Percentiles rank a stretch among this genome's conserved stretches.
These are phyloP conservation scores for Chloroclystis v-ata DNA, from an alignment of 2,888 invertebrate genomes.

Conservation along the genomic window DNA sequence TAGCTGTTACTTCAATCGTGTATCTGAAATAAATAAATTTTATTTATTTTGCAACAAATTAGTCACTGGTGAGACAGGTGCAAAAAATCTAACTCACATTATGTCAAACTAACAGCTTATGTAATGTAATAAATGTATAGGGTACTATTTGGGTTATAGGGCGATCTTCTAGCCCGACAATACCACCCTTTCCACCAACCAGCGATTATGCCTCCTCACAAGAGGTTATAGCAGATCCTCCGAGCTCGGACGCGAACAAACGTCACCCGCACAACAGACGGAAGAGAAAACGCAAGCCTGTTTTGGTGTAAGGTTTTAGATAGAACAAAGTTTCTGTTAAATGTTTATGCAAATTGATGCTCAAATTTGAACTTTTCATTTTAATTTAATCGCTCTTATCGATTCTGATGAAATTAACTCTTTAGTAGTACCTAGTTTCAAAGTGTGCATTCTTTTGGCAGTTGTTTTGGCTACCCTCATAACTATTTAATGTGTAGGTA, in stretches of 20 bases:
- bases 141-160: conserved; percentile 70
- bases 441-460: too few species aligned
- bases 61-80: too few species aligned
- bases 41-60: too few species aligned
- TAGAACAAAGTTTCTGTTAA: conserved; percentile 8
- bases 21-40: too few species aligned
- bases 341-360: too few species aligned
- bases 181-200: conserved; percentile 73
- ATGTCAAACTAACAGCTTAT: conserved; percentile 30
- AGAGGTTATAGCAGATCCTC: conserved; percentile 70
- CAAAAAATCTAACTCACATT: conserved; percentile 19
- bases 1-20: too few species aligned
- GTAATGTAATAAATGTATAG: conserved; percentile 61
- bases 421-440: too few species aligned
- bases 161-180: conserved; percentile 70
- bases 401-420: too few species aligned
- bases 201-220: conserved; percentile 58
- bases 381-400: too few species aligned
- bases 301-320: conserved; percentile 54
- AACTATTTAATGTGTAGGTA: too few species aligned
- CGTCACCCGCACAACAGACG: conserved; percentile 48
- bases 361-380: too few species aligned
- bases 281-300: conserved; percentile 65
- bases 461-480: too few species aligned
- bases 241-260: conserved; percentile 32